Evolutionary conservation across 2,113 vertebrate genomes (phyloP).

Genomic region (Acrocephalus arundinaceus): DNA sequence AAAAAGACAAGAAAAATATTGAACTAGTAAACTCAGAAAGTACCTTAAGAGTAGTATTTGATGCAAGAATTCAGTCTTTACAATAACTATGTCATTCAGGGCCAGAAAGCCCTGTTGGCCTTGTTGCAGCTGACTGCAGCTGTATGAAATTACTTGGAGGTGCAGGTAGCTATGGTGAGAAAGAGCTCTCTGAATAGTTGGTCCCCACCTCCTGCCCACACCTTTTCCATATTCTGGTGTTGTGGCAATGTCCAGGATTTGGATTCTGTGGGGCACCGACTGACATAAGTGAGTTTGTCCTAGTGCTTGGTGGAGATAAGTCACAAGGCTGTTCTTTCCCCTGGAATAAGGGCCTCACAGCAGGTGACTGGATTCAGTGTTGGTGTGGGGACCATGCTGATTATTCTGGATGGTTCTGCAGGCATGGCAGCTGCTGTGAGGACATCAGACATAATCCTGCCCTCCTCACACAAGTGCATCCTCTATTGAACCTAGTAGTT

Average conservation of each 20-base stretch:
- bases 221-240: neutral
- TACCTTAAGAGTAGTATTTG: neutral
- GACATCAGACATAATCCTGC: neutral
- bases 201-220: neutral
- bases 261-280: fast-evolving
- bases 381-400: neutral
- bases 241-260: neutral
- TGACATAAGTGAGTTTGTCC: neutral
- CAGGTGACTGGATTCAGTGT: fast-evolving
- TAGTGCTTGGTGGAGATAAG: neutral
- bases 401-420: neutral
- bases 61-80: neutral
- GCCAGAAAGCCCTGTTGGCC: neutral
- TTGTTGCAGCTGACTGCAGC: neutral
- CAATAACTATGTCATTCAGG: fast-evolving
- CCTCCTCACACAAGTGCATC: fast-evolving
- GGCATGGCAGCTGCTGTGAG: neutral
- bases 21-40: neutral
- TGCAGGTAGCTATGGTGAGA: neutral
- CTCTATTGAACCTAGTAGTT: neutral
- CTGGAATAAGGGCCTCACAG: neutral
- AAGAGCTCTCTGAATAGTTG: neutral
- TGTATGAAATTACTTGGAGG: neutral
- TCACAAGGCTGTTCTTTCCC: neutral
- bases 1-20: neutral